These are phyloP conservation scores for Pachypeltis micranthus DNA, from an alignment of 1,140 invertebrate species.

Conservation along the genomic window DNA sequence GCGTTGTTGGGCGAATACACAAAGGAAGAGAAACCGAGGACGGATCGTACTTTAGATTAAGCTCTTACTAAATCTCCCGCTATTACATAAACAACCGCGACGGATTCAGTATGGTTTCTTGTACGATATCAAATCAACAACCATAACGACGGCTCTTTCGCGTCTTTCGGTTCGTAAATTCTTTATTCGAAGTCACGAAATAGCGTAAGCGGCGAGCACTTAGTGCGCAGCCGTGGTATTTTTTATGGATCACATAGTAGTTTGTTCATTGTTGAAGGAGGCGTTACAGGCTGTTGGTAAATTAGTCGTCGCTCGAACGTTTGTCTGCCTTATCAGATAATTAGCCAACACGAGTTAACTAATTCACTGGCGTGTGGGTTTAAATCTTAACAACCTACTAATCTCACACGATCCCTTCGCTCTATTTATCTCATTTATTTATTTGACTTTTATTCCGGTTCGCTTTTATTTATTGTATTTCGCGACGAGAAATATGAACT, in stretches of 20 bases:
- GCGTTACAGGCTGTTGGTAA: not conserved
- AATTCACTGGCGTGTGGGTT: too few species aligned
- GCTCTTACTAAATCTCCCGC: slow-evolving; percentile 3
- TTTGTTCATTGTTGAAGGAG: not conserved
- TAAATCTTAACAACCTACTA: too few species aligned
- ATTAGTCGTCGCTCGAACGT: not conserved
- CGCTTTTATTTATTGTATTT: too few species aligned
- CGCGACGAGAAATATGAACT: too few species aligned
- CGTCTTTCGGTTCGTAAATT: too few species aligned
- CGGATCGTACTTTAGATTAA: slow-evolving; percentile 7
- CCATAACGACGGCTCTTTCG: too few species aligned
- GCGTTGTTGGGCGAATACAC: not conserved
- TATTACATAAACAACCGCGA: not conserved
- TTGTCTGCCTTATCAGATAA: not conserved
- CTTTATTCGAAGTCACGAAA: too few species aligned
- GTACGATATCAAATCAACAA: not conserved
- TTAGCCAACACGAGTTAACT: not conserved
- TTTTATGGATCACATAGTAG: not conserved
- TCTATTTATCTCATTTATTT: too few species aligned
- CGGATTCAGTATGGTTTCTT: not conserved
- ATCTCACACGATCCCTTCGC: too few species aligned
- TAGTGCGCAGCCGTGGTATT: too few species aligned
- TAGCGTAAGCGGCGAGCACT: too few species aligned
- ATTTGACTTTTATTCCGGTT: too few species aligned
- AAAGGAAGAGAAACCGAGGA: not conserved